Percentiles rank a stretch among this genome's conserved stretches.
Conservation (phyloP, 2,888 invertebrate species). For the Synanthedon andrenaeformis region DNA sequence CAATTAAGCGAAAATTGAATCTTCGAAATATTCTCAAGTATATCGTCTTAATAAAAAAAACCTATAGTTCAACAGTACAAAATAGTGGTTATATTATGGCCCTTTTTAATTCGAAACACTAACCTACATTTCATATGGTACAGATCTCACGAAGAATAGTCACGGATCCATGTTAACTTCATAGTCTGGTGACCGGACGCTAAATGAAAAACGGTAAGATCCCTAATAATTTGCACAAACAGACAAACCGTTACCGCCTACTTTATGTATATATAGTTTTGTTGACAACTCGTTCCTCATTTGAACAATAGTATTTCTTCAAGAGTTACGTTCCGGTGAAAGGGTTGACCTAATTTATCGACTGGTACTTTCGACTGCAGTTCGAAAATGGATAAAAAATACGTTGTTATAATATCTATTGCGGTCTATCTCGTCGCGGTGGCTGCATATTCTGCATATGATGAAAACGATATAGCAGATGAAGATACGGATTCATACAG, state of each 20-base stretch:
- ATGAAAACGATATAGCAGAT: conserved; percentile 18
- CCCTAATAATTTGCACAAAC: conserved; percentile 49
- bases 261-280: conserved; percentile 44
- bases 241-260: conserved; percentile 50
- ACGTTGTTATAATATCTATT: conserved; percentile 22
- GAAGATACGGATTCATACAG: conserved; percentile 24
- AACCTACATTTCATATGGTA: background rate
- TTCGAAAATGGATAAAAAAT: conserved; percentile 28
- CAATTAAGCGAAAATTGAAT: too few species aligned
- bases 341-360: background rate
- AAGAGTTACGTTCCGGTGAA: background rate
- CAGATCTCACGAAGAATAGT: background rate
- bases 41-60: too few species aligned
- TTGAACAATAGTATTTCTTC: conserved; percentile 12
- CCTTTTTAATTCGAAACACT: too few species aligned
- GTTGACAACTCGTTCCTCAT: conserved; percentile 26
- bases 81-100: too few species aligned
- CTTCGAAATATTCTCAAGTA: too few species aligned
- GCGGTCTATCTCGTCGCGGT: conserved; percentile 22
- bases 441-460: conserved; percentile 29
- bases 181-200: conserved; percentile 12
- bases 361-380: conserved; percentile 4
- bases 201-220: conserved; percentile 55
- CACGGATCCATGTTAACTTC: background rate
- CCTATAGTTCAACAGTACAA: too few species aligned